Base-by-base conservation (phyloP, 35 echinoderm and acorn worm species). In the Strongylocentrotus purpuratus region DNA sequence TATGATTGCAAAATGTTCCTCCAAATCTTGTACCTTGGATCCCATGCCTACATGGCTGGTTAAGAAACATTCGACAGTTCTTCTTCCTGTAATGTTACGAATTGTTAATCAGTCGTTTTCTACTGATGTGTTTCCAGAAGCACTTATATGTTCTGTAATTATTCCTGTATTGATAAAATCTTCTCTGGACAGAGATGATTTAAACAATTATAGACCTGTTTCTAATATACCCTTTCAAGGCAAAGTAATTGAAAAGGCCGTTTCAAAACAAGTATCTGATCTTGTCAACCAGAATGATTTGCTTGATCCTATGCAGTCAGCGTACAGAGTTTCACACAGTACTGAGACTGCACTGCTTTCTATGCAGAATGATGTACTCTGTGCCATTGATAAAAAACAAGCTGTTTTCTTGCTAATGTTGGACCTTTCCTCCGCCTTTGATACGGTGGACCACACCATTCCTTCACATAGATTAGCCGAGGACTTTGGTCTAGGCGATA, bases 91-190 rank as follows among this genome's bases (percentile, higher is more conserved):
- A 50, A 8, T 92, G 45, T n/a, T 31, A 92, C 5, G 45, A 2
- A 92, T 92, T 31, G 15, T 50, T 2, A 92, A 92, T 92, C 31
- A 5, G 11, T 92, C 47, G 2, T 5, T 92, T 4, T 13, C 90
- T 10, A 35, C 41, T 35, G 90, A 20, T 9, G 9, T 92, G 20
- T 92, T 92, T 50, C 90, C 90, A 92, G 22, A 46, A 50, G 17
- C 14, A 8, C 41, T 92, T 92, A 46, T 8, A 92, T 92, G 9
- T 11, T n/a, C 90, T 50, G 9, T 50, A n/a, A 78, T 96, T 55
- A 96, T 28, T 0, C 95, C 94, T 5, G 55, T 95, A 22, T 35
- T 97, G 10, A 97, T 95, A 94, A 97, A 97, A 94, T 46, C 95
- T 78, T 31, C 32, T 10, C 94, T 97, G 31, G 88, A 96, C 46